phyloP scores from a whole-genome alignment of 2,797 vertebrate species.

The Fundulus diaphanus region DNA sequence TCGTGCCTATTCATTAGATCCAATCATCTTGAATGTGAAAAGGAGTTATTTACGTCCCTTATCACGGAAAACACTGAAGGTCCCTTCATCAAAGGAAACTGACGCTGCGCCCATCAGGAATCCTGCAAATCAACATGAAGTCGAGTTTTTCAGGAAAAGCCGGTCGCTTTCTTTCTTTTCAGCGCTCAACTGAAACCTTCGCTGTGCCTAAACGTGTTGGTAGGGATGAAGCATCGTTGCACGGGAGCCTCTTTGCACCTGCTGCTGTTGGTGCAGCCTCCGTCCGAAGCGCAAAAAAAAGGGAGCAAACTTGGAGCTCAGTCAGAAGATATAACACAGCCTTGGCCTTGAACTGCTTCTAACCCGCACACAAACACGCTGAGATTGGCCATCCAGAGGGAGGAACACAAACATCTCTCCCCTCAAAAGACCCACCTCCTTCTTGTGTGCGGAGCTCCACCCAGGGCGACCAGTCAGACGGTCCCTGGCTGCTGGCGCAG shows the following conservation, averaged over 20 bases:
- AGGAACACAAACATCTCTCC: conserved; percentile 49
- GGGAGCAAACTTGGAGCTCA: conserved; percentile 26
- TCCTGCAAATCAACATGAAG: background rate
- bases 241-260: background rate
- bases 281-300: conserved; percentile 2
- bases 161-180: background rate
- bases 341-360: conserved; percentile 34
- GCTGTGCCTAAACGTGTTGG: background rate
- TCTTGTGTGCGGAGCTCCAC: conserved; percentile 81
- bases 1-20: background rate
- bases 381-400: background rate
- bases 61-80: background rate
- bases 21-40: background rate
- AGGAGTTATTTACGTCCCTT: background rate
- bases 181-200: background rate
- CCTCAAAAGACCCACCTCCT: conserved; percentile 82
- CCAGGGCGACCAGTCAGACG: conserved; percentile 88
- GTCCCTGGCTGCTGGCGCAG: conserved; percentile 85
- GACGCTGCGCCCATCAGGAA: background rate
- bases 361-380: conserved; percentile 16
- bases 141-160: background rate
- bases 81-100: background rate
- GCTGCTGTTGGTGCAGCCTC: background rate
- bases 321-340: conserved; percentile 30
- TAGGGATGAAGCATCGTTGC: background rate